Percentiles rank a stretch among this genome's conserved stretches.
Conservation (phyloP, 2,888 invertebrate genomes). For the Pollenia angustigena region DNA sequence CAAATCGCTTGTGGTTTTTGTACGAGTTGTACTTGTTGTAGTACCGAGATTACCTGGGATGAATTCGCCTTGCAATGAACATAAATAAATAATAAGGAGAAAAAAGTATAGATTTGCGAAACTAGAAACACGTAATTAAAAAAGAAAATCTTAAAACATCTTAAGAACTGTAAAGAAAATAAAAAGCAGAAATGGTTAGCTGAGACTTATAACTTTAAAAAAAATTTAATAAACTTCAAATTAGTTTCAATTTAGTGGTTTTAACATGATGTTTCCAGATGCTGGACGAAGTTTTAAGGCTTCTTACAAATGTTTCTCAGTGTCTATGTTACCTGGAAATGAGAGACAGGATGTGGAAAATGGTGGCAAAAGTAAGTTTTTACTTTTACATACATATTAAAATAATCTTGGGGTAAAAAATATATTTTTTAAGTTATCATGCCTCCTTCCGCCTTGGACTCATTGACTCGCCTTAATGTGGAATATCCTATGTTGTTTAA, state of each 20-base stretch:
- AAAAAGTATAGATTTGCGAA: neutral
- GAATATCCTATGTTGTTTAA: slow-evolving; percentile 99
- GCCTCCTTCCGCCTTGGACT: slow-evolving; percentile 98
- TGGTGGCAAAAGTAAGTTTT: slow-evolving; percentile 94
- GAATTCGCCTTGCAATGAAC: too few species aligned
- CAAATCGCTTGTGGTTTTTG: too few species aligned
- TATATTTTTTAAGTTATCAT: slow-evolving; percentile 92
- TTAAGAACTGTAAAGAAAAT: neutral
- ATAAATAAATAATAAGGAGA: slow-evolving; percentile 3
- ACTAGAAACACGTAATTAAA: neutral
- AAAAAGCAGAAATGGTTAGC: slow-evolving; percentile 47
- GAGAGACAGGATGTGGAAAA: slow-evolving; percentile 97
- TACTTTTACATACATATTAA: too few species aligned
- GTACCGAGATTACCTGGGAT: too few species aligned
- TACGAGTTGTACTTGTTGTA: too few species aligned
- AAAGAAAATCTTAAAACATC: slow-evolving; percentile 2
- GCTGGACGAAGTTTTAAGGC: slow-evolving; percentile 92
- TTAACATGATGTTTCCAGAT: slow-evolving; percentile 94
- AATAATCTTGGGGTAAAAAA: neutral
- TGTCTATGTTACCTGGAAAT: slow-evolving; percentile 97
- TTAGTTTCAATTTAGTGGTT: slow-evolving; percentile 89
- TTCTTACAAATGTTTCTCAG: slow-evolving; percentile 95
- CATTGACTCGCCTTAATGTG: slow-evolving; percentile 95
- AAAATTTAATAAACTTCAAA: neutral
- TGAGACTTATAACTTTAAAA: neutral